Evolutionary conservation across 2,888 invertebrate species (phyloP).

Genomic region (Drosophila aldrichi): DNA sequence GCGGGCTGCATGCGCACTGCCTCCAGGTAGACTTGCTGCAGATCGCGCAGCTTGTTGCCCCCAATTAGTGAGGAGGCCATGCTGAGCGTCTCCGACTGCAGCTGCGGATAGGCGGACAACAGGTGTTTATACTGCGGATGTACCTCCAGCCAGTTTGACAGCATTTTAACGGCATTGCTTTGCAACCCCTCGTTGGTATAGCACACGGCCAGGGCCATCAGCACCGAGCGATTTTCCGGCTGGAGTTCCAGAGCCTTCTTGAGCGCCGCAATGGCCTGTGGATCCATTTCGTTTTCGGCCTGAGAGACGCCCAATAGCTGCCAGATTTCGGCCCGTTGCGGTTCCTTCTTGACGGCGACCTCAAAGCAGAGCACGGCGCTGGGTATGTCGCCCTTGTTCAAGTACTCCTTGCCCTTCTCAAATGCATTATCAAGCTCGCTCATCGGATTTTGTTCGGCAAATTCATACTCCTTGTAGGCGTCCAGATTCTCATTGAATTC

Average conservation of each 20-base stretch:
- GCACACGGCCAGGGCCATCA: constrained; percentile 96
- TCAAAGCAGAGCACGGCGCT: constrained; percentile 98
- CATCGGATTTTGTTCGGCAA: constrained; percentile 93
- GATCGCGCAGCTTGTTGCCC: constrained; percentile 86
- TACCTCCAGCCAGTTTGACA: constrained; percentile 91
- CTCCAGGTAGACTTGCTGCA: constrained; percentile 91
- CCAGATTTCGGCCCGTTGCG: constrained; percentile 93
- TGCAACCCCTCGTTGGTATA: constrained; percentile 98
- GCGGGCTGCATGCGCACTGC: constrained; percentile 92
- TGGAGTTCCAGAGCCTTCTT: constrained; percentile 93
- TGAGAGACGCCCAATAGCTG: constrained; percentile 95
- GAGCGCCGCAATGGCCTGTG: constrained; percentile 95
- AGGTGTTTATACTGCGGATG: constrained; percentile 94
- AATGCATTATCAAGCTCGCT: constrained; percentile 91
- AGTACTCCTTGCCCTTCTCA: constrained; percentile 93
- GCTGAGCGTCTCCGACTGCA: constrained; percentile 53
- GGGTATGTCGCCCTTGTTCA: constrained; percentile 95
- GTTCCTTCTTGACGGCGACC: constrained; percentile 94
- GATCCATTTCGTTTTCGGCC: constrained; percentile 99
- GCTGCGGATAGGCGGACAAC: constrained; percentile 79
- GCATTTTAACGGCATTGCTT: constrained; percentile 93
- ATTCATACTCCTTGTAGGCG: constrained; percentile 87
- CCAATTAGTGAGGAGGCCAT: constrained; percentile 86
- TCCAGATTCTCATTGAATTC: constrained; percentile 88
- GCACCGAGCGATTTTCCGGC: constrained; percentile 92